Percentiles rank a stretch among this genome's conserved stretches.
Evolutionary conservation across 2,888 invertebrate genomes (phyloP).

Genomic region (Lissocephala sabroskyi): DNA sequence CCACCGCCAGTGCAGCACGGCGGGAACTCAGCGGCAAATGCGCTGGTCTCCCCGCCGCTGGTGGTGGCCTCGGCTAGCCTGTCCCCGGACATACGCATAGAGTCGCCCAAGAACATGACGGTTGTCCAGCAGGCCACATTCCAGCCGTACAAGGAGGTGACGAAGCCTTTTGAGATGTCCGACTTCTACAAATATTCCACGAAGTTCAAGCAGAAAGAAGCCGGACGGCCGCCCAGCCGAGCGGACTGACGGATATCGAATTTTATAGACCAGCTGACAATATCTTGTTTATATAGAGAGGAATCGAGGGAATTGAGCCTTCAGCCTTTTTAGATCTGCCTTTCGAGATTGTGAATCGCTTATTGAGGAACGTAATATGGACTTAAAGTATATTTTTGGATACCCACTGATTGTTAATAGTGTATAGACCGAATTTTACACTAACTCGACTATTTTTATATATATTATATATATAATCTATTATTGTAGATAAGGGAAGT

Average conservation of each 20-base stretch:
- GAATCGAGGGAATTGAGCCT: too few relatives aligned
- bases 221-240: slow-evolving; percentile 13
- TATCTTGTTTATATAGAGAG: too few relatives aligned
- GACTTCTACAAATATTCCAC: slow-evolving; percentile 99
- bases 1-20: slow-evolving; percentile 42
- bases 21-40: slow-evolving; percentile 21
- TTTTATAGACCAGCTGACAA: too few relatives aligned
- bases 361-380: too few relatives aligned
- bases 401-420: too few relatives aligned
- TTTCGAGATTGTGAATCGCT: too few relatives aligned
- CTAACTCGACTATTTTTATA: too few relatives aligned
- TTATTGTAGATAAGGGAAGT: too few relatives aligned
- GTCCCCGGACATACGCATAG: slow-evolving; percentile 76
- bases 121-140: slow-evolving; percentile 91
- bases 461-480: too few relatives aligned
- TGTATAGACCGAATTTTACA: too few relatives aligned
- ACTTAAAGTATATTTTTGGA: too few relatives aligned
- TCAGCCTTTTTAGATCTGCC: too few relatives aligned
- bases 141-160: slow-evolving; percentile 93
- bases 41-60: slow-evolving; percentile 38
- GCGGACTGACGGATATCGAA: slow-evolving; percentile 1
- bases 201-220: slow-evolving; percentile 83
- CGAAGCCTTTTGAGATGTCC: slow-evolving; percentile 97
- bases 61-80: slow-evolving; percentile 35
- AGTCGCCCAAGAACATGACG: slow-evolving; percentile 87